Base-by-base conservation (phyloP, 2,888 invertebrate species). In the Hipparchia semele region DNA sequence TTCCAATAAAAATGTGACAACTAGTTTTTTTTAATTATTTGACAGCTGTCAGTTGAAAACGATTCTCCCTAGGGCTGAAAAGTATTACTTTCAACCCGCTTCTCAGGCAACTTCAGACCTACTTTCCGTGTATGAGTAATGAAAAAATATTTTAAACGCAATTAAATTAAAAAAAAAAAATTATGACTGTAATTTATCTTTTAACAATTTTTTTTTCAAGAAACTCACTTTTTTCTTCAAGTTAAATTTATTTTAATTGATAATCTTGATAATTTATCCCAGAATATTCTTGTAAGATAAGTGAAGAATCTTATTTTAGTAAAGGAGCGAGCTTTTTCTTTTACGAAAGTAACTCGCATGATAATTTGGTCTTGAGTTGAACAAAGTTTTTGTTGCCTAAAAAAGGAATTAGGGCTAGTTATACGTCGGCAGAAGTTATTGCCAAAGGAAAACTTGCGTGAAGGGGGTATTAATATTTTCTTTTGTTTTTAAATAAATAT, bases 211-310 rank as follows among this genome's bases (percentile, higher is more conserved):
- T 8, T 60, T 60, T 33, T 10, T 58, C 23, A 23, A 39, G 39
- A 39, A 58, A 58, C 23, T 8, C 4, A n/a, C 0, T 6, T 62
- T 62, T 45, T 46, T 49, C 8, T 46, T 49, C 6, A 10, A 13
- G 2, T 61, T 39, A 3, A 10, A 61, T 12, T 61, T 61, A n/a
- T 7, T 46, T 61, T 46, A n/a, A 61, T 46, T 45, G 45, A n/a
- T 61, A 39, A 61, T 45, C 60, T 45, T 61, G 39, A 61, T 46
- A 12, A 12, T 46, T 62, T 46, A 46, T 62, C 62, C 6, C 59
- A 39, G 12, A 6, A 39, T 39, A 60, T 60, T 23, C 58, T 58
- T 23, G 2, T 13, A 9, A 58, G 8, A 9, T 58, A 23, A 56
- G 8, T 58, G 23, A 58, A 2, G 8, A 58, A 23, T 58, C 58